phyloP scores from a whole-genome alignment of 2,888 invertebrate genomes.

The Drymonia ruficornis region DNA sequence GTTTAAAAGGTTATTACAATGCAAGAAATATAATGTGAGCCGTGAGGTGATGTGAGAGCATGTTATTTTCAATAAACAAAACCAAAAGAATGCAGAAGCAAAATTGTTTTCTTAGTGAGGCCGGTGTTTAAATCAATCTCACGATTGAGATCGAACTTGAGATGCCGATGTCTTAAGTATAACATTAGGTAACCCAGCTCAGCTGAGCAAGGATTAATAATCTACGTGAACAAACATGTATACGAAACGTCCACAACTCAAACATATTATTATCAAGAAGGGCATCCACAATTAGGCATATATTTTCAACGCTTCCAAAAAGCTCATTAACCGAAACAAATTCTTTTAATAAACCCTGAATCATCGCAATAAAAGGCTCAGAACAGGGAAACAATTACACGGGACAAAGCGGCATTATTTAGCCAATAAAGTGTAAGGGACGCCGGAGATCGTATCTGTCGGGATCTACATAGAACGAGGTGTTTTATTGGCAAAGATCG shows the following conservation, averaged over 20 bases:
- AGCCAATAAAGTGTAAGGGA: conserved; percentile 55
- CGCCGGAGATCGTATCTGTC: conserved; percentile 55
- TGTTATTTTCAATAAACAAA: too few species aligned
- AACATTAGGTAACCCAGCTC: too few species aligned
- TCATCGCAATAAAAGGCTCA: conserved; percentile 50
- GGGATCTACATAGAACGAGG: conserved; percentile 58
- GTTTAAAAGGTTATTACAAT: too few species aligned
- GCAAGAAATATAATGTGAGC: too few species aligned
- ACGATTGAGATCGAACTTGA: too few species aligned
- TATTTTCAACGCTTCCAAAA: conserved; percentile 10
- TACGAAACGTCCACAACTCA: background rate
- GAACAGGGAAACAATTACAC: conserved; percentile 56
- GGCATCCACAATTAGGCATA: background rate
- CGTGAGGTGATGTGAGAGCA: too few species aligned
- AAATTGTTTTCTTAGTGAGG: too few species aligned
- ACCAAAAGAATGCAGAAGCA: too few species aligned
- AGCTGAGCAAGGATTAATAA: too few species aligned
- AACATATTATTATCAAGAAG: background rate
- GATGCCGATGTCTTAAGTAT: too few species aligned
- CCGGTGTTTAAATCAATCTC: too few species aligned
- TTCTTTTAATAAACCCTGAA: conserved; percentile 52
- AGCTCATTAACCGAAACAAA: conserved; percentile 35
- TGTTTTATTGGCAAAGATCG: conserved; percentile 63
- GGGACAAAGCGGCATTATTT: conserved; percentile 52
- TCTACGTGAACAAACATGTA: background rate